phyloP scores from a whole-genome alignment of 2,797 vertebrate species.

The Ispidina lecontei region DNA sequence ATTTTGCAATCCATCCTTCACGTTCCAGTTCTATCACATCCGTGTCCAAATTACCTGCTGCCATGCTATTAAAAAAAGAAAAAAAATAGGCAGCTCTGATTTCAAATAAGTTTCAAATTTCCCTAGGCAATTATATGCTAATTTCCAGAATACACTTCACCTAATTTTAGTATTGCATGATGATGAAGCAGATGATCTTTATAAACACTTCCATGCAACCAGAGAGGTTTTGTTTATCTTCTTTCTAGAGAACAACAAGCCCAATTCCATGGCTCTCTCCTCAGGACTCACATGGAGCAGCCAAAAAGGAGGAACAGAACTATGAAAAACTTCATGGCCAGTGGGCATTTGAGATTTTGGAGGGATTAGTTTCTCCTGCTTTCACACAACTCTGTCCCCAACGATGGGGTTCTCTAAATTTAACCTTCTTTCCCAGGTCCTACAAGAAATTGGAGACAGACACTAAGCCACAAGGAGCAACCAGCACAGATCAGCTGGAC shows the following conservation, averaged over 20 bases:
- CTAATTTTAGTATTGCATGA: not conserved
- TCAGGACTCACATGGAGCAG: not conserved
- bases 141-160: not conserved
- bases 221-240: not conserved
- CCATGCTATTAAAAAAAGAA: not conserved
- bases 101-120: not conserved
- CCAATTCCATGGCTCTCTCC: rapidly evolving
- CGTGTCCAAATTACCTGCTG: not conserved
- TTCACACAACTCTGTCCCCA: not conserved
- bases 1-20: not conserved
- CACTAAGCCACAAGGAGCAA: not conserved
- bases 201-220: not conserved
- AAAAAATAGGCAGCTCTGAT: not conserved
- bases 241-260: not conserved
- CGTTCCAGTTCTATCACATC: not conserved
- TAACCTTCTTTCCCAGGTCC: not conserved
- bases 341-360: not conserved
- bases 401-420: rapidly evolving
- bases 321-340: not conserved
- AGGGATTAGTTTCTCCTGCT: not conserved
- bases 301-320: not conserved
- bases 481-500: not conserved
- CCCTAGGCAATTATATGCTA: not conserved
- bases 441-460: not conserved
- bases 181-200: not conserved